Conservation (phyloP, 1,140 invertebrate species). For the Trinorchestia longiramus region DNA sequence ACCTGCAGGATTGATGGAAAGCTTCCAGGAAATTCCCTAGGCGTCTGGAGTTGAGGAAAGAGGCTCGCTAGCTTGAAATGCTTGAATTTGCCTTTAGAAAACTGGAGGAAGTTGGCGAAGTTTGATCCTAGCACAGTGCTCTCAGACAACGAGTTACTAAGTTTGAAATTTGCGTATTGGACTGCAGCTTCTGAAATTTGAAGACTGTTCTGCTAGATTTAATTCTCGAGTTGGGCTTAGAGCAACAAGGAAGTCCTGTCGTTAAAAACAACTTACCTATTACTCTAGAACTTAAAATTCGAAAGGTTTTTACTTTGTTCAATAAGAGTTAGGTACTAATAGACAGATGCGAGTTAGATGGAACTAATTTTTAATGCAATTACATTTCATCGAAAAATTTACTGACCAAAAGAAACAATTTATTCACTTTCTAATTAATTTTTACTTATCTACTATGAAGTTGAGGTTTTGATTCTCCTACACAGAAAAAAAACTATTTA, state of each 20-base stretch:
- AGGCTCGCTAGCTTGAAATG: background rate
- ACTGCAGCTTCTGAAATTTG: background rate
- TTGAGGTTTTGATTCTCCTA: too few relatives aligned
- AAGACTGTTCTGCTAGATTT: background rate
- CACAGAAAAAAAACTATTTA: too few relatives aligned
- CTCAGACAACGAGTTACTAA: background rate
- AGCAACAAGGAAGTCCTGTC: background rate
- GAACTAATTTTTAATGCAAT: too few relatives aligned
- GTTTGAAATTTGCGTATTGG: background rate
- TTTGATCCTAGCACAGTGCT: background rate
- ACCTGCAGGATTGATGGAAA: conserved; percentile 19
- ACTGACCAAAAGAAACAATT: too few relatives aligned
- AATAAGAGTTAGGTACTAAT: background rate
- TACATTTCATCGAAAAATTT: too few relatives aligned
- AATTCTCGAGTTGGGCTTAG: background rate
- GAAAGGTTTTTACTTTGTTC: background rate
- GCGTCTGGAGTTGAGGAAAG: background rate
- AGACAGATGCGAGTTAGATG: too few relatives aligned
- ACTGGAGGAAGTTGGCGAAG: background rate
- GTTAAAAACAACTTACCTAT: background rate
- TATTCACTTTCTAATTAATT: too few relatives aligned
- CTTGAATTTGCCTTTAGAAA: conserved; percentile 8
- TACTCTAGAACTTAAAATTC: background rate
- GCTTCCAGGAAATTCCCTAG: conserved; percentile 20
- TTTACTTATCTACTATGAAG: too few relatives aligned